These are phyloP conservation scores for Uria aalge DNA, from an alignment of 2,113 vertebrate species.

Conservation along the genomic window DNA sequence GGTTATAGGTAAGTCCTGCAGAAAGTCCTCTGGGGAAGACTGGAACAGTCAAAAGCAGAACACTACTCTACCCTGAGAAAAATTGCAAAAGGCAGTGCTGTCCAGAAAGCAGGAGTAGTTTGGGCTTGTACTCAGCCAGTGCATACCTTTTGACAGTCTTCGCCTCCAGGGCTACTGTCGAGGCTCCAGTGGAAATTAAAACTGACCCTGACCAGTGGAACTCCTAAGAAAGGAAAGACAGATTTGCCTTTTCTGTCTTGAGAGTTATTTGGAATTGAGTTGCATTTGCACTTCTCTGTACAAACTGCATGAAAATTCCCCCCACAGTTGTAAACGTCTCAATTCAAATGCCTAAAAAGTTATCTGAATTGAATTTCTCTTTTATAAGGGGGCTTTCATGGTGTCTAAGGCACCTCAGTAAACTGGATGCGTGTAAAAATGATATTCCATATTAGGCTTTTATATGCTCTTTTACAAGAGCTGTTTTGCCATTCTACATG, in stretches of 20 bases:
- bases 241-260: neutral
- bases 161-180: neutral
- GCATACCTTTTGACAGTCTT: constrained; percentile 19
- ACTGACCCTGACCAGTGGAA: neutral
- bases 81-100: constrained; percentile 13
- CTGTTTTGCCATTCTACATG: neutral
- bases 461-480: neutral
- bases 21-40: constrained; percentile 14
- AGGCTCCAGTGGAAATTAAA: constrained; percentile 8
- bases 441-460: neutral
- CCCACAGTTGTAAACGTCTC: accelerated
- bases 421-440: neutral
- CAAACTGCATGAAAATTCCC: neutral
- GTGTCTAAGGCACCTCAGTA: neutral
- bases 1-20: neutral
- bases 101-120: neutral
- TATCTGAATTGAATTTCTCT: neutral
- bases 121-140: neutral
- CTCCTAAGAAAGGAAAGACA: neutral
- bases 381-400: neutral
- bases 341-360: neutral
- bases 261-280: neutral
- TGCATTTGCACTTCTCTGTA: neutral
- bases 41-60: constrained; percentile 18
- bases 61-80: neutral